Percentiles rank a stretch among this genome's conserved stretches.
These are phyloP conservation scores for Poeciliopsis retropinna DNA, from an alignment of 2,113 vertebrate genomes.

Conservation along the genomic window DNA sequence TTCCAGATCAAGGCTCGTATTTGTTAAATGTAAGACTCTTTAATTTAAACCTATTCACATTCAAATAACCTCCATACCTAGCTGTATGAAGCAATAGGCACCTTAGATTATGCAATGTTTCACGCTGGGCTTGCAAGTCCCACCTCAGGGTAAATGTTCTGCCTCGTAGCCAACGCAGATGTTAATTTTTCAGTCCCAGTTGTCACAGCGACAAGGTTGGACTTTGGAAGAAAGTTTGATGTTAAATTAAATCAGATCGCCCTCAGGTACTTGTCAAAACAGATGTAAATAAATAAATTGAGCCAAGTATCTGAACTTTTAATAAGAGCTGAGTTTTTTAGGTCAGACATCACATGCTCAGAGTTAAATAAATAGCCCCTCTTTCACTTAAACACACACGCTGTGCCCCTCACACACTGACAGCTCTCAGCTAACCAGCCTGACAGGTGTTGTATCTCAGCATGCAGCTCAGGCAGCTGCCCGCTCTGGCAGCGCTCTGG, in stretches of 20 bases:
- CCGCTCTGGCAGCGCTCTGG: slow-evolving; percentile 49
- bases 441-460: slow-evolving; percentile 59
- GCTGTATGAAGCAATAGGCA: slow-evolving; percentile 13
- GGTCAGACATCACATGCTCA: slow-evolving; percentile 28
- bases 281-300: slow-evolving; percentile 28
- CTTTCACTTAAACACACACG: slow-evolving; percentile 25
- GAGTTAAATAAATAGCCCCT: slow-evolving; percentile 24
- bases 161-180: not conserved
- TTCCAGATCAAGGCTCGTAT: not conserved
- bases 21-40: not conserved
- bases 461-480: slow-evolving; percentile 44
- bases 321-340: slow-evolving; percentile 56
- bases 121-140: slow-evolving; percentile 17
- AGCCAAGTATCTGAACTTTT: slow-evolving; percentile 33
- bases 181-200: slow-evolving; percentile 7
- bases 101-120: slow-evolving; percentile 19
- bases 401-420: slow-evolving; percentile 16
- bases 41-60: not conserved
- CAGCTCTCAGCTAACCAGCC: slow-evolving; percentile 30
- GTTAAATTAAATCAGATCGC: slow-evolving; percentile 33
- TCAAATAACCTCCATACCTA: not conserved
- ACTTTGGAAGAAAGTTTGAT: slow-evolving; percentile 4
- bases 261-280: slow-evolving; percentile 34
- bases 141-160: slow-evolving; percentile 8
- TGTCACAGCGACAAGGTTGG: slow-evolving; percentile 2